phyloP scores from a whole-genome alignment of 2,888 invertebrate species.

The Eupithecia pulchellata region DNA sequence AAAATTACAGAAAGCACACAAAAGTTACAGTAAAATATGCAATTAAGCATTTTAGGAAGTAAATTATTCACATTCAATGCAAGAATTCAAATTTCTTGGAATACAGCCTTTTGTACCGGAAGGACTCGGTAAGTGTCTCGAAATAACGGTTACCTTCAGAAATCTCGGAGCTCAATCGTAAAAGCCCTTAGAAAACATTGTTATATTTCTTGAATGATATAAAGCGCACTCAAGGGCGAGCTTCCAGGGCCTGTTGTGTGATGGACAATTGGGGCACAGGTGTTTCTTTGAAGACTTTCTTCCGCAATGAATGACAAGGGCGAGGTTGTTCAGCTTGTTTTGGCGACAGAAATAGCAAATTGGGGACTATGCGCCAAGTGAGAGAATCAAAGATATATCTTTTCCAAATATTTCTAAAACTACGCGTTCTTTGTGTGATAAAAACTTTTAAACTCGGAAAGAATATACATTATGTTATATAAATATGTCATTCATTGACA shows the following conservation, averaged over 20 bases:
- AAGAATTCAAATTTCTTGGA: not conserved
- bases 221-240: not conserved
- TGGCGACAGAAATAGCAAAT: not conserved
- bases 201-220: not conserved
- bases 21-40: not conserved
- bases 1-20: not conserved
- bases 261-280: not conserved
- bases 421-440: not conserved
- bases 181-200: not conserved
- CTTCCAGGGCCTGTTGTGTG: conserved; percentile 15
- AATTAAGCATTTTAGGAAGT: not conserved
- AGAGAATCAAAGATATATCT: not conserved
- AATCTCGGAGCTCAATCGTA: not conserved
- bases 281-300: conserved; percentile 13
- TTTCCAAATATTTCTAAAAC: not conserved
- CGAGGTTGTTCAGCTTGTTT: conserved; percentile 1
- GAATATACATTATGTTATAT: too few species aligned
- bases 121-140: not conserved
- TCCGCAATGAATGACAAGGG: conserved; percentile 12
- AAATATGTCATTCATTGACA: too few species aligned
- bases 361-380: not conserved
- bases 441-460: too few species aligned
- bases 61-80: not conserved
- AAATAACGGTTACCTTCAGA: not conserved
- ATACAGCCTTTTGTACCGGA: not conserved